Percentiles rank a stretch among this genome's conserved stretches.
Conservation (phyloP, 2,888 invertebrate species). For the Coelinius sp. region DNA sequence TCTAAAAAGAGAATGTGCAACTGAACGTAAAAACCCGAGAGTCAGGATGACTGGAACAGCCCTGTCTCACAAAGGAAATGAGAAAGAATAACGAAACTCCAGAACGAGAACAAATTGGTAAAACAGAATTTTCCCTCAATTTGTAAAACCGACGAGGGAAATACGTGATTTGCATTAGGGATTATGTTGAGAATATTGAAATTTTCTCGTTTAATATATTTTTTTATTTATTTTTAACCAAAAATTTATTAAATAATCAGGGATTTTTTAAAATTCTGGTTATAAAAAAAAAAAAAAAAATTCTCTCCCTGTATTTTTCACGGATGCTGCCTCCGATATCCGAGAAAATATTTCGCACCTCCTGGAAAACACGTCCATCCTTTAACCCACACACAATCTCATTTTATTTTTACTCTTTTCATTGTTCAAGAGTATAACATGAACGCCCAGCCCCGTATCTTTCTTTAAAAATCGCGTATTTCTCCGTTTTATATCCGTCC, state of each 20-base stretch:
- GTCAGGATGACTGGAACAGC: constrained; percentile 16
- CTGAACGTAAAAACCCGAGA: constrained; percentile 4
- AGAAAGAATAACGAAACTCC: not conserved
- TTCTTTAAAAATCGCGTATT: constrained; percentile 22
- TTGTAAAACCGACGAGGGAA: not conserved
- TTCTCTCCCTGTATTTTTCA: too few species aligned
- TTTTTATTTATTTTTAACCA: too few species aligned
- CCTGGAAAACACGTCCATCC: constrained; percentile 27
- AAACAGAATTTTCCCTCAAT: constrained; percentile 2
- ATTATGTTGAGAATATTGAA: not conserved
- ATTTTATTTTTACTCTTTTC: not conserved
- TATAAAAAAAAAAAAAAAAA: too few species aligned
- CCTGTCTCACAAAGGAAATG: not conserved
- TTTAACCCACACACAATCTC: constrained; percentile 15
- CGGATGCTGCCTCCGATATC: constrained; percentile 30
- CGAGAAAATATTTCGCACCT: constrained; percentile 24
- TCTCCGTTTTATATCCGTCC: constrained; percentile 14
- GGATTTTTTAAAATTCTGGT: too few species aligned
- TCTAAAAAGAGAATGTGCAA: not conserved
- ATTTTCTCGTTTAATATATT: too few species aligned
- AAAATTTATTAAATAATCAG: too few species aligned
- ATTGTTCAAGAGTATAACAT: constrained; percentile 6
- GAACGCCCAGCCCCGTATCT: constrained; percentile 20
- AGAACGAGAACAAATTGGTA: constrained; percentile 1
- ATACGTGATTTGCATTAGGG: constrained; percentile 13